Conservation (phyloP, 2,888 invertebrate genomes). For the Operophtera brumata region DNA sequence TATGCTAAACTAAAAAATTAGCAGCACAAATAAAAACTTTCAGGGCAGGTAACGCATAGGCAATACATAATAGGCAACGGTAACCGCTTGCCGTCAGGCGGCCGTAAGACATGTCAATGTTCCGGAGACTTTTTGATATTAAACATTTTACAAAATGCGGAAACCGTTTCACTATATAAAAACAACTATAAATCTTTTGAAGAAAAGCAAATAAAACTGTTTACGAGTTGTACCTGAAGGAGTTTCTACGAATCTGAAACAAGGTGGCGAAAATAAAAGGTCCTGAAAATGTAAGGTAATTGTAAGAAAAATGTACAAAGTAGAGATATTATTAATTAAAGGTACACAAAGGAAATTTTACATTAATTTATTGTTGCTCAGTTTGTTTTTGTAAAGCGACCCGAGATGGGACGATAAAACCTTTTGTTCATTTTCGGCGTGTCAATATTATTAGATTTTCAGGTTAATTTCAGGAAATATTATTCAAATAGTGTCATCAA, state of each 20-base stretch:
- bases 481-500: no score
- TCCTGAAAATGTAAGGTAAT: conserved; percentile 1
- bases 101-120: no score
- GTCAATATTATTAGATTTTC: neutral
- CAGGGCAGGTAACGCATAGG: no score
- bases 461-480: neutral
- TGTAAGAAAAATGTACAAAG: neutral
- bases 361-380: conserved; percentile 15
- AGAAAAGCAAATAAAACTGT: neutral
- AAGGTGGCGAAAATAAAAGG: conserved; percentile 6
- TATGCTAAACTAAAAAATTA: no score
- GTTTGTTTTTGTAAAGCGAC: conserved; percentile 14
- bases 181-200: neutral
- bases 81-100: no score
- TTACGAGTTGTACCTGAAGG: neutral
- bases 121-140: no score
- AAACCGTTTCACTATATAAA: neutral
- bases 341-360: conserved; percentile 21
- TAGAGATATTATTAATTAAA: conserved; percentile 20
- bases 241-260: neutral
- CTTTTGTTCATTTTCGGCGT: neutral
- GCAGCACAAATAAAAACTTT: no score
- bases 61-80: no score
- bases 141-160: no score
- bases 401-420: conserved; percentile 1